Evolutionary conservation across 2,797 vertebrate genomes (phyloP).

Genomic region (Coreius guichenoti): DNA sequence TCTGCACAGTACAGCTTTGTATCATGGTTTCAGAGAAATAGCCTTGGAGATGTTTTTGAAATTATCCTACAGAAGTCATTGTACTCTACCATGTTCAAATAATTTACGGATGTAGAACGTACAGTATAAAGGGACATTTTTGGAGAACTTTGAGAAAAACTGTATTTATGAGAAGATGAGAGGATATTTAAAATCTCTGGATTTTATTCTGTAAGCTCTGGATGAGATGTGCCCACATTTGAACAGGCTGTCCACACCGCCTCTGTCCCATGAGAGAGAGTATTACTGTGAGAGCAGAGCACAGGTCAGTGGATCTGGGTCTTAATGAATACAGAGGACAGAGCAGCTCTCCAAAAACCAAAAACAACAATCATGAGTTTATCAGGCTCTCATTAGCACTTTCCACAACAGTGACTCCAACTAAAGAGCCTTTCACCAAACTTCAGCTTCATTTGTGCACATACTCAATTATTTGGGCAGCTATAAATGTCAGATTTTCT

Average conservation of each 20-base stretch:
- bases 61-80: not conserved
- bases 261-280: conserved; percentile 6
- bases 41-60: not conserved
- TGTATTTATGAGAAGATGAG: not conserved
- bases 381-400: conserved; percentile 57
- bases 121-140: not conserved
- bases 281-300: conserved; percentile 36
- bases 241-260: not conserved
- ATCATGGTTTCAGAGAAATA: not conserved
- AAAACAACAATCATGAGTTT: conserved; percentile 51
- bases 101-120: not conserved
- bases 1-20: not conserved
- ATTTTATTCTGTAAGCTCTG: too few species aligned
- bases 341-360: conserved; percentile 21
- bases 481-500: not conserved
- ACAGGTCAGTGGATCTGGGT: conserved; percentile 45
- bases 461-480: conserved; percentile 1
- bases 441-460: conserved; percentile 35
- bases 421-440: conserved; percentile 42
- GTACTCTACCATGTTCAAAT: not conserved
- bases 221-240: not conserved
- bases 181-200: not conserved
- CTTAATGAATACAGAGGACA: conserved; percentile 52
- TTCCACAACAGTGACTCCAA: conserved; percentile 34
- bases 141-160: not conserved